Conservation (phyloP, 2,113 vertebrate species). For the Zosterops borbonicus region DNA sequence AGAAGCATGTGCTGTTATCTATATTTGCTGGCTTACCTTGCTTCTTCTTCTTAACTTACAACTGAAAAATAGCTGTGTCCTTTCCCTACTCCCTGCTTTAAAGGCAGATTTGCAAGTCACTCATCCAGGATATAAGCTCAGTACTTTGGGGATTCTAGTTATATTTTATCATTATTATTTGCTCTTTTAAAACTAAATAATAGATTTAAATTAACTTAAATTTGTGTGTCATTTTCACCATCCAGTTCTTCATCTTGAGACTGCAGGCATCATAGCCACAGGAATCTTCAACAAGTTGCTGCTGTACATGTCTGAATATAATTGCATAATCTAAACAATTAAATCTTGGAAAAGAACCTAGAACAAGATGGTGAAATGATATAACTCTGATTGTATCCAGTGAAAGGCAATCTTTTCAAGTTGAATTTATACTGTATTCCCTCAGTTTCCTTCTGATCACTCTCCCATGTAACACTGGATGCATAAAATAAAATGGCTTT, state of each 20-base stretch:
- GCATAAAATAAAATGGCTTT: background rate
- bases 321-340: background rate
- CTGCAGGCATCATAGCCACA: background rate
- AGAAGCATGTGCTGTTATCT: background rate
- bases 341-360: background rate
- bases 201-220: background rate
- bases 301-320: background rate
- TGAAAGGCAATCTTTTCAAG: background rate
- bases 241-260: background rate
- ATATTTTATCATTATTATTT: background rate
- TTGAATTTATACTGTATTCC: background rate
- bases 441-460: background rate
- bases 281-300: background rate
- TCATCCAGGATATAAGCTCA: background rate
- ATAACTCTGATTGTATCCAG: background rate
- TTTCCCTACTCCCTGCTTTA: background rate
- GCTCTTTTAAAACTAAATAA: background rate
- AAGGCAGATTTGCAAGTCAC: background rate
- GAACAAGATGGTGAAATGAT: background rate
- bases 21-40: background rate
- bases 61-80: background rate
- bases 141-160: background rate
- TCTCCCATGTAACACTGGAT: background rate
- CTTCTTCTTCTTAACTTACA: background rate
- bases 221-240: background rate